Base-by-base conservation (phyloP, 2,888 invertebrate genomes). In the Lithophane ornitopus region DNA sequence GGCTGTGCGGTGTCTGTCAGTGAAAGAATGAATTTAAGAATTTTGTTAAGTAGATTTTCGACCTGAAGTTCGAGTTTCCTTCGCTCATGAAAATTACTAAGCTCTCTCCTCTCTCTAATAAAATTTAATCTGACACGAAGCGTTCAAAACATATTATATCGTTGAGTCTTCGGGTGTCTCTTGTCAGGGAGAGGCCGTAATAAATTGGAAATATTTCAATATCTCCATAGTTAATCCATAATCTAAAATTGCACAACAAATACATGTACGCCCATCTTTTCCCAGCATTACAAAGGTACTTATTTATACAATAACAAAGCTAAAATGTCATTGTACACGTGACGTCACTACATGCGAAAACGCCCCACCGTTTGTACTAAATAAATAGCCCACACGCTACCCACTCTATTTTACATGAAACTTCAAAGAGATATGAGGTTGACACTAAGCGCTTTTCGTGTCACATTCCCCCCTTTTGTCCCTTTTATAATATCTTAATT, bases 401-500 rank as follows among this genome's bases (percentile, higher is more conserved):
- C 82, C 84, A 85, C 82, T 87, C 78, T 71, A 84, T 82, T 83
- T 85, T 92, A 94, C 91, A 94, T 93, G 89, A 89, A 89, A 93
- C 94, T 92, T 94, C 95, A 95, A 95, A 94, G 94, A 91, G 93
- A 94, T 91, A 90, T 93, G 94, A 93, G 91, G 92, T 93, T 95
- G 96, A 96, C 96, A 96, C 94, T 96, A 95, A 96, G 94, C 94
- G 91, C 91, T 92, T 92, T 92, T 87, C 91, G 92, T 93, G 94
- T 93, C 92, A 93, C 93, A 93, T 93, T 92, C 92, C 93, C 94
- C 94, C 91, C 91, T 93, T 92, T 90, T 91, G 90, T 92, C 92
- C 93, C 94, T 92, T 93, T 93, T 91, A 92, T 93, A 92, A 94
- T 94, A 94, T 94, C 93, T 94, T 95, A 95, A 96, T 96, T 96